These are phyloP conservation scores for Eulimnadia texana DNA, from an alignment of 1,140 invertebrate species.

Conservation along the genomic window DNA sequence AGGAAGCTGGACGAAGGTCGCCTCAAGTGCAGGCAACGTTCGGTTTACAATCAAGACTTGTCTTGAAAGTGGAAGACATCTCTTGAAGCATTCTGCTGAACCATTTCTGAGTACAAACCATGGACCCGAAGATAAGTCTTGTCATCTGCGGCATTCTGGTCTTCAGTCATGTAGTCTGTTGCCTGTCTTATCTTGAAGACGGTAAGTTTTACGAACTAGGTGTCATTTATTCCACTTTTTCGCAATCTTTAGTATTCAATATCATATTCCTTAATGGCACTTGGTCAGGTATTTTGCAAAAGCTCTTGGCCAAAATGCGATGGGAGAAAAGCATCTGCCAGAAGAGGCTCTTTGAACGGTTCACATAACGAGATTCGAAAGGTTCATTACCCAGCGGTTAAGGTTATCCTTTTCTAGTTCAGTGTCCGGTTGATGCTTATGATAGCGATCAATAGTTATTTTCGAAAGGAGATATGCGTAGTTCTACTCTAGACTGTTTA, in stretches of 20 bases:
- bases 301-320: too few species aligned
- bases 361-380: too few species aligned
- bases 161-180: slow-evolving; percentile 1
- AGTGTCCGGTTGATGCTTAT: too few species aligned
- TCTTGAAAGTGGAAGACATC: not conserved
- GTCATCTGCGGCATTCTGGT: not conserved
- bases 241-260: not conserved
- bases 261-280: too few species aligned
- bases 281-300: too few species aligned
- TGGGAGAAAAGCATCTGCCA: too few species aligned
- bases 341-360: too few species aligned
- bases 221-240: not conserved
- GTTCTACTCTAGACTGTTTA: too few species aligned
- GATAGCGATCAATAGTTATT: too few species aligned
- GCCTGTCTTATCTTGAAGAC: slow-evolving; percentile 4
- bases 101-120: not conserved
- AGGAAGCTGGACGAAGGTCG: not conserved
- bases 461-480: too few species aligned
- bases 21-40: not conserved
- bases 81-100: not conserved
- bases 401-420: too few species aligned
- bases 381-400: too few species aligned
- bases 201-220: not conserved
- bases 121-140: not conserved
- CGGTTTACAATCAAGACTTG: not conserved